Conservation (phyloP, 1,140 invertebrate genomes). For the Bombus haemorrhoidalis region DNA sequence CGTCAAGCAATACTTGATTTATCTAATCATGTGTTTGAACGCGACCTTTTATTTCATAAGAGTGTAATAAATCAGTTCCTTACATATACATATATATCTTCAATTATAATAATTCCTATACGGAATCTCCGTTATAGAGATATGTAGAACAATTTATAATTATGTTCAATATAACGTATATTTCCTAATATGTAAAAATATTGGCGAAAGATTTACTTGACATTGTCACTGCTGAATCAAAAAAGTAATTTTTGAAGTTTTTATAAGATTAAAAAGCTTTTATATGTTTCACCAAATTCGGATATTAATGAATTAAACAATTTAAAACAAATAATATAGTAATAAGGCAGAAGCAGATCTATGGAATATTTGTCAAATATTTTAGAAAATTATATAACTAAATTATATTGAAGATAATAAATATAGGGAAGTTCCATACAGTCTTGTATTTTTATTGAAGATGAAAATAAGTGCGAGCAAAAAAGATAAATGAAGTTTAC, state of each 20-base stretch:
- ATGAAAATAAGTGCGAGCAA: not conserved
- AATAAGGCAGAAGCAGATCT: not conserved
- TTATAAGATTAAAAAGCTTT: not conserved
- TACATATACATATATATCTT: not conserved
- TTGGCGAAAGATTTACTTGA: not conserved
- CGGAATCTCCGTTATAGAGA: not conserved
- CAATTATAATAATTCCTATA: not conserved
- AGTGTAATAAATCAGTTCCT: not conserved
- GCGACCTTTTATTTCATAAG: conserved; percentile 10
- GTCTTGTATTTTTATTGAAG: not conserved
- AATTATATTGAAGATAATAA: not conserved
- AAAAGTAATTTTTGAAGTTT: not conserved
- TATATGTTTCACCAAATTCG: not conserved
- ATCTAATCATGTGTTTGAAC: conserved; percentile 28
- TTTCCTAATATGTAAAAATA: not conserved
- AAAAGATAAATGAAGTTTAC: not conserved
- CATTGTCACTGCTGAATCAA: not conserved
- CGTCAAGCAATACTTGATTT: not conserved
- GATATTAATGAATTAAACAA: not conserved
- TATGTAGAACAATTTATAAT: not conserved
- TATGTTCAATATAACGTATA: not conserved
- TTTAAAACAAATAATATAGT: not conserved
- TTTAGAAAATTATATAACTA: not conserved
- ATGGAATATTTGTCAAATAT: not conserved
- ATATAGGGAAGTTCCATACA: not conserved